These are phyloP conservation scores for Ceratosolen solmsi DNA, from an alignment of 1,140 invertebrate genomes.

Conservation along the genomic window DNA sequence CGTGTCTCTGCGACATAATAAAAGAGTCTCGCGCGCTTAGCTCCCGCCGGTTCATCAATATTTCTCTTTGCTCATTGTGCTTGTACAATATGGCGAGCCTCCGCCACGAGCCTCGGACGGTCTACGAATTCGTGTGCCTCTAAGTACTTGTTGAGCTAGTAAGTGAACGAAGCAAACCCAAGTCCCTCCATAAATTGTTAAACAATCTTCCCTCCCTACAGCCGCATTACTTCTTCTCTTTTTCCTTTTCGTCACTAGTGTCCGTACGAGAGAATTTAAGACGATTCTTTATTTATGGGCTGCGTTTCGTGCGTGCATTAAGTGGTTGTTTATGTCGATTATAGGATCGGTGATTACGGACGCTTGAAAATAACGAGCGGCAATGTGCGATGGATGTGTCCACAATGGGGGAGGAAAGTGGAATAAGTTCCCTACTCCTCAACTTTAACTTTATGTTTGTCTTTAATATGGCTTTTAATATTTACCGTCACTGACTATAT, in stretches of 20 bases:
- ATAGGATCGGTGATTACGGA: background rate
- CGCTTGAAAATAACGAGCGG: conserved; percentile 20
- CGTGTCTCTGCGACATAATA: background rate
- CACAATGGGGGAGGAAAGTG: background rate
- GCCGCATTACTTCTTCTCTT: conserved; percentile 20
- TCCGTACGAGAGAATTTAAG: conserved; percentile 2
- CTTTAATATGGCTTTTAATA: conserved; percentile 19
- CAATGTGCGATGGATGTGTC: background rate
- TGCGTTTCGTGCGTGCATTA: background rate
- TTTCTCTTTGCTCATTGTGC: conserved; percentile 72
- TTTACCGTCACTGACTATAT: no score
- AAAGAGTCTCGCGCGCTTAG: conserved; percentile 56
- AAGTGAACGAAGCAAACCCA: conserved; percentile 38
- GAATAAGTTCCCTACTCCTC: background rate
- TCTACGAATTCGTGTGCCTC: conserved; percentile 31
- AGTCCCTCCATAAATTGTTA: conserved; percentile 49
- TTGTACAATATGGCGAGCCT: conserved; percentile 66
- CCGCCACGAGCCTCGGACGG: conserved; percentile 38
- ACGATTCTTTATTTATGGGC: conserved; percentile 24
- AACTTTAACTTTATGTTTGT: background rate
- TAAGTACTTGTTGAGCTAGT: conserved; percentile 49
- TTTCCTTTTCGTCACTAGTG: conserved; percentile 31
- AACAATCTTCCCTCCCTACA: conserved; percentile 30
- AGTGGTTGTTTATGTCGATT: conserved; percentile 30
- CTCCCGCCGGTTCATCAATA: conserved; percentile 68